Percentiles rank a stretch among this genome's conserved stretches.
Evolutionary conservation across 1,140 invertebrate genomes (phyloP).

Genomic region (Drosophila malerkotliana): DNA sequence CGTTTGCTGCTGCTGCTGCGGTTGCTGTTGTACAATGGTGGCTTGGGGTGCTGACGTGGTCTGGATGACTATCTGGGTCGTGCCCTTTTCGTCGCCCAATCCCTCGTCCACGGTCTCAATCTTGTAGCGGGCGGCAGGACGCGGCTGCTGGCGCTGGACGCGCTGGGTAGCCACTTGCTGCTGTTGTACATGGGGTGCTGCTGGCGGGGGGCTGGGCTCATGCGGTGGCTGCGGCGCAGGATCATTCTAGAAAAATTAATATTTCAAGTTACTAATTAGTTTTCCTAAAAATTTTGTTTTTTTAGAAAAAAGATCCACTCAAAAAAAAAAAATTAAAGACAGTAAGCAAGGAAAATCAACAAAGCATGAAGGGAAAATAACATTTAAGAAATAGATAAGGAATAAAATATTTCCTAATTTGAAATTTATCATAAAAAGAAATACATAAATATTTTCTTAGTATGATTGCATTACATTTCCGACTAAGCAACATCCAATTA

Average conservation of each 20-base stretch:
- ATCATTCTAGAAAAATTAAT: constrained; percentile 62
- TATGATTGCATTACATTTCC: background rate
- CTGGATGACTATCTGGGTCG: constrained; percentile 82
- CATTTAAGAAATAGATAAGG: too few species aligned
- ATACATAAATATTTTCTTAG: too few species aligned
- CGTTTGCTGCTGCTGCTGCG: constrained; percentile 60
- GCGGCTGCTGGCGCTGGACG: constrained; percentile 68
- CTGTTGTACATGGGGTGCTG: constrained; percentile 74
- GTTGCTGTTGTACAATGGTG: constrained; percentile 71
- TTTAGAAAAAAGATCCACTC: too few species aligned
- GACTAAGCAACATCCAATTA: background rate
- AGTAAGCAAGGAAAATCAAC: too few species aligned
- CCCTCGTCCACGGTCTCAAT: constrained; percentile 83
- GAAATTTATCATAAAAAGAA: too few species aligned
- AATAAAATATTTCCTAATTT: too few species aligned
- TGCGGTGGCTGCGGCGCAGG: constrained; percentile 70
- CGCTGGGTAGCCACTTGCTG: constrained; percentile 69
- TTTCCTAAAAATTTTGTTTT: too few species aligned
- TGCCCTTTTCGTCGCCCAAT: constrained; percentile 73
- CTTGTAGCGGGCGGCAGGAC: constrained; percentile 71
- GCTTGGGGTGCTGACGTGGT: constrained; percentile 71
- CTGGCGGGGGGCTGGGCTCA: constrained; percentile 70
- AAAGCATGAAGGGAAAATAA: too few species aligned
- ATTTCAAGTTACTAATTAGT: background rate
- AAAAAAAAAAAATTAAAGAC: too few species aligned